phyloP scores from a whole-genome alignment of 2,888 invertebrate genomes.

The Dasypolia templi region DNA sequence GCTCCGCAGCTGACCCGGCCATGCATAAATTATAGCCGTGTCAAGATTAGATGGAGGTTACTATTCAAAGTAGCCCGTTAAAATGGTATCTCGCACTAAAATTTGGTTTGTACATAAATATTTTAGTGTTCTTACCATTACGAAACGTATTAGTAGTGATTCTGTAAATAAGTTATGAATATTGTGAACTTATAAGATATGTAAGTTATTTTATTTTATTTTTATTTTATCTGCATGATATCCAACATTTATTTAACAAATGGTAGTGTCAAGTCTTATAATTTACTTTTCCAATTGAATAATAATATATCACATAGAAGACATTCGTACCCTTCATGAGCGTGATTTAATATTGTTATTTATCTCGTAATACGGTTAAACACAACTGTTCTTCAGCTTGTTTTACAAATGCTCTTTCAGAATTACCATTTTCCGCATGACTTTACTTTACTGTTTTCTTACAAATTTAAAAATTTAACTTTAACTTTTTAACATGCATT shows the following conservation, averaged over 20 bases:
- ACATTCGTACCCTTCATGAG: not conserved
- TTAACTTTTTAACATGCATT: too few species aligned
- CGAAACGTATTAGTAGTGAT: slow-evolving; percentile 12
- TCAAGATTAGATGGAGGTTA: slow-evolving; percentile 52
- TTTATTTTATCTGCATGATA: not conserved
- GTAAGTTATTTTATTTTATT: too few species aligned
- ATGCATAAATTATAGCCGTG: slow-evolving; percentile 58
- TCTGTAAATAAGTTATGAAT: not conserved
- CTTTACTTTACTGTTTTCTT: not conserved
- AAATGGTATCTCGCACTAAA: slow-evolving; percentile 36
- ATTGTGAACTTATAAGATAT: not conserved
- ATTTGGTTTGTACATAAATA: slow-evolving; percentile 48
- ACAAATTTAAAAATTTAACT: not conserved
- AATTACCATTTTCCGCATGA: not conserved
- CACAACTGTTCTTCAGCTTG: not conserved
- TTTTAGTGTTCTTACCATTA: slow-evolving; percentile 37
- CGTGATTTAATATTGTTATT: not conserved
- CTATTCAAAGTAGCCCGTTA: slow-evolving; percentile 47
- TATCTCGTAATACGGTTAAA: not conserved
- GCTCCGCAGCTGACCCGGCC: slow-evolving; percentile 49
- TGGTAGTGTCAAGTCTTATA: not conserved
- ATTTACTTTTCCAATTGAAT: not conserved
- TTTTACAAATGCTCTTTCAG: slow-evolving; percentile 10
- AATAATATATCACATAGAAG: not conserved
- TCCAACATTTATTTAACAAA: not conserved